Evolutionary conservation across 1,140 invertebrate species (phyloP).

Genomic region (Phocides pigmalion): DNA sequence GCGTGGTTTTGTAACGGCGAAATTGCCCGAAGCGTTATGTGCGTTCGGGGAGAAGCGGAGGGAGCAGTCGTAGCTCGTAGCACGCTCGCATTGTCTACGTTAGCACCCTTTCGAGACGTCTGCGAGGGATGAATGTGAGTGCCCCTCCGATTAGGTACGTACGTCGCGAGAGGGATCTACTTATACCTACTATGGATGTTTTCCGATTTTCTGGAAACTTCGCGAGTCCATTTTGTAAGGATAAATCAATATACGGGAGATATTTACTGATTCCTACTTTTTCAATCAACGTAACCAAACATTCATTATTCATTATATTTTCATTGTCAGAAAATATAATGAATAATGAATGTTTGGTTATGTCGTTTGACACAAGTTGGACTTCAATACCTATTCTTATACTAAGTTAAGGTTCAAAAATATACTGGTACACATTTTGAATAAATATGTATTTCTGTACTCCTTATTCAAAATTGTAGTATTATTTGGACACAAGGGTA

Average conservation of each 20-base stretch:
- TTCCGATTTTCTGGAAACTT: conserved; percentile 15
- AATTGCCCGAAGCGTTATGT: conserved; percentile 34
- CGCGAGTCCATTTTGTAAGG: neutral
- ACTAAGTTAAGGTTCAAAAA: too few relatives aligned
- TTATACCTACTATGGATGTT: conserved; percentile 19
- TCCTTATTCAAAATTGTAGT: too few relatives aligned
- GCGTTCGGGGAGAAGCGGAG: conserved; percentile 50
- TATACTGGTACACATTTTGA: too few relatives aligned
- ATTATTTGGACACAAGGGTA: too few relatives aligned
- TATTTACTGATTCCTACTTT: too few relatives aligned
- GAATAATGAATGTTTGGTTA: too few relatives aligned
- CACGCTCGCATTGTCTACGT: conserved; percentile 59
- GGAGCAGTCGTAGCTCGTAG: conserved; percentile 51
- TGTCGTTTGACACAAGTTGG: too few relatives aligned
- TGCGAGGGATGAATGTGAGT: conserved; percentile 51
- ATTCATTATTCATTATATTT: too few relatives aligned
- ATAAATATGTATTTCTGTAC: too few relatives aligned
- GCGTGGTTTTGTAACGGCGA: conserved; percentile 22
- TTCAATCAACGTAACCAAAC: too few relatives aligned
- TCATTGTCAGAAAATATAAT: too few relatives aligned
- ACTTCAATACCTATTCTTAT: too few relatives aligned
- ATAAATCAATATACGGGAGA: neutral
- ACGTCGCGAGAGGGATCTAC: conserved; percentile 24
- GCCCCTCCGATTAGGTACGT: conserved; percentile 32
- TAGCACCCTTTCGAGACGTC: conserved; percentile 77